Conservation (phyloP, 1,140 invertebrate genomes). For the Drosophila littoralis region DNA sequence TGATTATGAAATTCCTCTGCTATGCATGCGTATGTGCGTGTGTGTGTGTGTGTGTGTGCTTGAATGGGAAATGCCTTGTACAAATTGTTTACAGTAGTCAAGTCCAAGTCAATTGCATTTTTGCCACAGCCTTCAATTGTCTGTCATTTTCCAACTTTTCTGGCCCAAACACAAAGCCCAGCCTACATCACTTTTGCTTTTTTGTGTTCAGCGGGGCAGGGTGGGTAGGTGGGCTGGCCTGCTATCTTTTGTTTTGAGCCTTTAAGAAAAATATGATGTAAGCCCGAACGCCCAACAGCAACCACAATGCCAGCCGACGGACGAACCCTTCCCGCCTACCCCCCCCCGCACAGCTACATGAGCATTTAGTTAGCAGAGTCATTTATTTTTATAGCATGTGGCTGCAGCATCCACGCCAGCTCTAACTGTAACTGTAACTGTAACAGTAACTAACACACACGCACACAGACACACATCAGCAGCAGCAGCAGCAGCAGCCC, state of each 20-base stretch:
- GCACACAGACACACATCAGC: conserved; percentile 37
- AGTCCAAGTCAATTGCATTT: conserved; percentile 52
- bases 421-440: conserved; percentile 33
- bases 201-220: background rate
- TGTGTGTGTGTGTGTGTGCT: background rate
- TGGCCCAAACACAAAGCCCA: conserved; percentile 10
- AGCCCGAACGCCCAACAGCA: conserved; percentile 45
- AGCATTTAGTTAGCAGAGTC: conserved; percentile 64
- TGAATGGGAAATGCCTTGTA: conserved; percentile 12
- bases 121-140: conserved; percentile 43
- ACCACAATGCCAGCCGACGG: background rate
- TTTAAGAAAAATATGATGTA: conserved; percentile 75
- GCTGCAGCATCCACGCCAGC: conserved; percentile 35
- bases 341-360: background rate
- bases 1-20: conserved; percentile 68
- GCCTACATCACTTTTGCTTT: conserved; percentile 24
- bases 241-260: conserved; percentile 63
- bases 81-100: conserved; percentile 51
- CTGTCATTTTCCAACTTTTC: conserved; percentile 19
- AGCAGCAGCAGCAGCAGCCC: conserved; percentile 49
- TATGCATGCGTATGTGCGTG: background rate
- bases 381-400: conserved; percentile 78
- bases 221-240: background rate
- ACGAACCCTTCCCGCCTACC: conserved; percentile 13
- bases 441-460: conserved; percentile 41